Evolutionary conservation across 2,888 invertebrate genomes (phyloP).

Genomic region (Synergus gifuensis): DNA sequence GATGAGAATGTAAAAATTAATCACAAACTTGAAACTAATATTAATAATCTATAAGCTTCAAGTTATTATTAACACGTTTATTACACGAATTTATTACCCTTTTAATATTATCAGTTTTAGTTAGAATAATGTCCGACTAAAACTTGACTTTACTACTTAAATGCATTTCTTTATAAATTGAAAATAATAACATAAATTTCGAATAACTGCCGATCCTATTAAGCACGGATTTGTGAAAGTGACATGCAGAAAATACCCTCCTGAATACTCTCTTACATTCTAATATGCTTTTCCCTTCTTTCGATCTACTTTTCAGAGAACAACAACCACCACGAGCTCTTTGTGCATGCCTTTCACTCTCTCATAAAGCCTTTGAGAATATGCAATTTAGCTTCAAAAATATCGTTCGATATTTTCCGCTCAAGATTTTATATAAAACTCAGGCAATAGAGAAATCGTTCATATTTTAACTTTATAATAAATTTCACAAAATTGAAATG

Average conservation of each 20-base stretch:
- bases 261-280: not conserved
- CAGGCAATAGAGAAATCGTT: not conserved
- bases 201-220: not conserved
- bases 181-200: not conserved
- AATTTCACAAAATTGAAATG: not conserved
- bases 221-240: not conserved
- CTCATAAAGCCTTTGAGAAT: not conserved
- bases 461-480: not conserved
- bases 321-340: not conserved
- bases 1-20: too few relatives aligned
- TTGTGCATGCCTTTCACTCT: not conserved
- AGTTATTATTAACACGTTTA: accelerated
- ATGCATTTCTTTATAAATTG: not conserved
- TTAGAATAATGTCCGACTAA: not conserved
- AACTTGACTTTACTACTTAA: not conserved
- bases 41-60: not conserved
- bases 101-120: not conserved
- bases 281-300: not conserved
- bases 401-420: not conserved
- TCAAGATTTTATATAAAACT: conserved; percentile 1
- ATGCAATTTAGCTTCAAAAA: not conserved
- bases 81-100: not conserved
- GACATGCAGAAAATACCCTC: not conserved
- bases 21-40: not conserved
- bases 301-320: not conserved